phyloP scores from a whole-genome alignment of 2,797 vertebrate species.

The Synanceia verrucosa region DNA sequence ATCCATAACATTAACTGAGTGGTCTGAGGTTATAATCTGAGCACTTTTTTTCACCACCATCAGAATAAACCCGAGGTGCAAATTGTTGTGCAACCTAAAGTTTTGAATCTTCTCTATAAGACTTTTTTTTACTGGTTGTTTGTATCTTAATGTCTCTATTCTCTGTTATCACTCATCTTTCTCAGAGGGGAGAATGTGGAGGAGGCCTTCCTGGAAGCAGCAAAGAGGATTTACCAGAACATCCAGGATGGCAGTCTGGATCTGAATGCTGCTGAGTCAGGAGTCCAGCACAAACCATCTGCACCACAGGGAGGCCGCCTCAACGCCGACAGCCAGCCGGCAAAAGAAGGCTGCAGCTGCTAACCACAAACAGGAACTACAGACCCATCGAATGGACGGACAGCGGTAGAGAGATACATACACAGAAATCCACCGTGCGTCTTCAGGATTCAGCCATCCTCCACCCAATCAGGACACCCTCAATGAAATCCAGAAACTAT shows the following conservation, averaged over 20 bases:
- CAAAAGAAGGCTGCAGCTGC: constrained; percentile 96
- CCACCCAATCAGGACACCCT: not conserved
- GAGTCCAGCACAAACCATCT: constrained; percentile 97
- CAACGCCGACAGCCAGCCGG: constrained; percentile 92
- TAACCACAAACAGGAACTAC: constrained; percentile 78
- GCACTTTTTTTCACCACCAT: no score
- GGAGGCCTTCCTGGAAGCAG: constrained; percentile 96
- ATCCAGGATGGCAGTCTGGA: constrained; percentile 98
- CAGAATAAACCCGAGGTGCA: not conserved
- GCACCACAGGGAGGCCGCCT: constrained; percentile 93
- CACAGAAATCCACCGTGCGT: constrained; percentile 19
- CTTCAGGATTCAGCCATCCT: not conserved
- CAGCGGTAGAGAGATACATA: constrained; percentile 10
- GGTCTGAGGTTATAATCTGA: no score
- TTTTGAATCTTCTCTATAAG: not conserved
- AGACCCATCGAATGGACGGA: constrained; percentile 7
- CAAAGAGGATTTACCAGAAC: constrained; percentile 99
- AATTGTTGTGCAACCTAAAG: not conserved
- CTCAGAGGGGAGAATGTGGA: constrained; percentile 95
- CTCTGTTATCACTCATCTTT: not conserved
- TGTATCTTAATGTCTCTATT: not conserved
- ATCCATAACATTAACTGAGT: no score
- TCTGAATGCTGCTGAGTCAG: constrained; percentile 95
- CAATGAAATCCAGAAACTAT: not conserved
- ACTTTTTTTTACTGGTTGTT: not conserved